Percentiles rank a stretch among this genome's conserved stretches.
Evolutionary conservation across 2,113 vertebrate species (phyloP).

Genomic region (Hystrix cristata): DNA sequence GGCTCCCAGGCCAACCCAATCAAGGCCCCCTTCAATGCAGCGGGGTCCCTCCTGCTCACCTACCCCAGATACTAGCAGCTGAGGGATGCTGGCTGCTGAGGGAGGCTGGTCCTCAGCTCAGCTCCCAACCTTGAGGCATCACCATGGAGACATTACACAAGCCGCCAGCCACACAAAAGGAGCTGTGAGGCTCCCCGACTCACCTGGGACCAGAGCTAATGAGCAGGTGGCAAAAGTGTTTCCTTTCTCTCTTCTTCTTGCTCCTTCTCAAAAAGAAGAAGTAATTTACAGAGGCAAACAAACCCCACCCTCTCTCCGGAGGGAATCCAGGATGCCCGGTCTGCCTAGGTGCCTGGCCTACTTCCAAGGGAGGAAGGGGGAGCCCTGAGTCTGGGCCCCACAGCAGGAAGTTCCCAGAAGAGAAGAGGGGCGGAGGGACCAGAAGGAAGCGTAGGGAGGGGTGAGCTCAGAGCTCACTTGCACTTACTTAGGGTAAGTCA

Average conservation of each 20-base stretch:
- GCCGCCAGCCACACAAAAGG: slow-evolving; percentile 73
- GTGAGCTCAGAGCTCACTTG: neutral
- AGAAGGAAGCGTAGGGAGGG: neutral
- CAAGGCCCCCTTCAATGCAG: neutral
- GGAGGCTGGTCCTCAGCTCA: slow-evolving; percentile 46
- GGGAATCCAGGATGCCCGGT: neutral
- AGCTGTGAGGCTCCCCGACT: slow-evolving; percentile 54
- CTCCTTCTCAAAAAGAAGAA: slow-evolving; percentile 65
- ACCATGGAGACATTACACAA: slow-evolving; percentile 84
- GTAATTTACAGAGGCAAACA: slow-evolving; percentile 58
- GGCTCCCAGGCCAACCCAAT: neutral
- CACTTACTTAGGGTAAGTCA: neutral
- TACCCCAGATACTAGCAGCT: fast-evolving
- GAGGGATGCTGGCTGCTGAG: neutral
- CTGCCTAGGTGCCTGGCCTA: fast-evolving
- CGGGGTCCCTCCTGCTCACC: fast-evolving
- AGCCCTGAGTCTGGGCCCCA: neutral
- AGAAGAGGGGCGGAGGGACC: neutral
- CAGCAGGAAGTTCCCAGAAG: neutral
- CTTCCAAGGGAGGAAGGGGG: neutral
- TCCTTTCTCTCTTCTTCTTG: slow-evolving; percentile 37
- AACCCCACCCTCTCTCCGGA: slow-evolving; percentile 8
- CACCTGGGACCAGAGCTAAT: slow-evolving; percentile 76
- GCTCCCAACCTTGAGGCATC: slow-evolving; percentile 66
- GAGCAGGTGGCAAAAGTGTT: slow-evolving; percentile 66